Evolutionary conservation across 2,888 invertebrate genomes (phyloP).

Genomic region (Papilio elwesi): DNA sequence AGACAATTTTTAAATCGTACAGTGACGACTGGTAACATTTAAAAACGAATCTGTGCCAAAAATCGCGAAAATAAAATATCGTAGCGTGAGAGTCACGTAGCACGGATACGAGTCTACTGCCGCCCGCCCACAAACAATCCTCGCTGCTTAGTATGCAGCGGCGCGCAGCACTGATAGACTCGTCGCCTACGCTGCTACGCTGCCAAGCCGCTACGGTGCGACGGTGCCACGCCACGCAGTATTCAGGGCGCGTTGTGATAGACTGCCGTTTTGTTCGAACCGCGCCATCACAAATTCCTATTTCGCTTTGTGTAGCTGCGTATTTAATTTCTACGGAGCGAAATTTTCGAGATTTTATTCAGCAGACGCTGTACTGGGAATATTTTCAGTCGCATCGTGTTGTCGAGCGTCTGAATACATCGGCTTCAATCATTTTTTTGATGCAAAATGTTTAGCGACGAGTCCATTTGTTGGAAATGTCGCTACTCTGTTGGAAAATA

Average conservation of each 20-base stretch:
- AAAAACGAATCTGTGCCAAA: conserved; percentile 15
- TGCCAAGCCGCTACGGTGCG: not conserved
- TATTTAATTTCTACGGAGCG: conserved; percentile 32
- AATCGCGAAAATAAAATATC: conserved; percentile 17
- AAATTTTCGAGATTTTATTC: conserved; percentile 27
- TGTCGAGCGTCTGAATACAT: conserved; percentile 18
- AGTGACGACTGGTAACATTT: not conserved
- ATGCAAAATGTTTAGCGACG: conserved; percentile 1
- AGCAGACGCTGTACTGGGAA: conserved; percentile 8
- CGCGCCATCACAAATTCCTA: conserved; percentile 33
- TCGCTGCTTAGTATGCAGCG: conserved; percentile 27
- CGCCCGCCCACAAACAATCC: conserved; percentile 16
- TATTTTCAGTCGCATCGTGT: conserved; percentile 18
- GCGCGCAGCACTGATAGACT: conserved; percentile 17
- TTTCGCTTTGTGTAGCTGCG: conserved; percentile 30
- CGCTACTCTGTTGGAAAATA: not conserved
- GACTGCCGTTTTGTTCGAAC: conserved; percentile 21
- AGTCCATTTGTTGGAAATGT: not conserved
- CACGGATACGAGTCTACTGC: not conserved
- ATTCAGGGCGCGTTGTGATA: conserved; percentile 25
- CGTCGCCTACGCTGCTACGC: conserved; percentile 12
- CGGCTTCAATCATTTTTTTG: conserved; percentile 23
- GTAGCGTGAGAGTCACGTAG: conserved; percentile 12
- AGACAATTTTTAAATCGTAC: too few species aligned
- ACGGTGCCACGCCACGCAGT: conserved; percentile 1